Evolutionary conservation across 37 sponge, comb jelly and placozoan genomes (phyloP), one percentile per base, ranked within the genome.

Genomic region (Beroe forskalii): DNA sequence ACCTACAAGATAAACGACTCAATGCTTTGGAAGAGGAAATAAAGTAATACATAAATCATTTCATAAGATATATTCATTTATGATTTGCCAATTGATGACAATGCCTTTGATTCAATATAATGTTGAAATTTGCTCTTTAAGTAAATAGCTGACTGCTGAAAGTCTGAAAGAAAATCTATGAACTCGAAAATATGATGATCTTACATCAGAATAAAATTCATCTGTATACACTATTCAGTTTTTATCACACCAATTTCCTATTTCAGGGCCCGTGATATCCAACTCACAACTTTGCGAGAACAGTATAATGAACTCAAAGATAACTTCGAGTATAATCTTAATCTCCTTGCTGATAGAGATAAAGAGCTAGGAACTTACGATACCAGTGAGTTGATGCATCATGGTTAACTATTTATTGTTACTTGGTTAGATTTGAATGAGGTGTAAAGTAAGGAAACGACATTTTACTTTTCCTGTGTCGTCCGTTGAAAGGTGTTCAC

Each of bases 241-340:
- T n/a, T n/a, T n/a, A n/a, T n/a, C n/a, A n/a, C n/a, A n/a, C n/a
- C n/a, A n/a, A n/a, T n/a, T n/a, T n/a, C n/a, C n/a, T n/a, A n/a
- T n/a, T 14, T 69, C 48, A 41, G 55, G 28, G 0, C 35, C 30
- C 37, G 35, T 33, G 86, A 80, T 22, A 30, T 9, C 1, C 86
- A 80, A 43, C 55, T 80, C 1, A 20, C 20, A 19, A 23, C 8
- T 38, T 41, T 80, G 44, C 24, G 86, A 8, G 44, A 9, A 25
- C 86, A 80, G 86, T 80, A 80, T 37, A 80, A 43, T 43, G 86
- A 80, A 24, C 55, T 80, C 48, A 80, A 80, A 23, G 86, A 80
- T 0, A 80, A 48, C 28, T 80, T 80, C 42, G 38, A 80, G 48
- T 80, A 80, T 38, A 80, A 80, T 43, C 40, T 80, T n/a, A 24